phyloP scores from a whole-genome alignment of 2,888 invertebrate genomes.

The Trimorus sp. region DNA sequence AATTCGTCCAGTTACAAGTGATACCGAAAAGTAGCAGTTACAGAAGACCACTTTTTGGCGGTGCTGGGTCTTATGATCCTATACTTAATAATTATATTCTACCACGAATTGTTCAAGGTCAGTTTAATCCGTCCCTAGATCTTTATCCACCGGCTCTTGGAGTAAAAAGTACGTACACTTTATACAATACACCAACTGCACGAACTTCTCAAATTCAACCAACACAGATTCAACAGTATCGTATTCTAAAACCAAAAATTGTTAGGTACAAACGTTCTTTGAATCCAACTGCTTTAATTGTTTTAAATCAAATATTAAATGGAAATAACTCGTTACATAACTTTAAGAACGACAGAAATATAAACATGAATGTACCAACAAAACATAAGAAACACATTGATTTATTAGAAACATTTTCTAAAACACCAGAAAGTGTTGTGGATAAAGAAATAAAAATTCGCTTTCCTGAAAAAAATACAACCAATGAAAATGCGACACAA shows the following conservation, averaged over 20 bases:
- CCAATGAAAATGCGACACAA: slow-evolving; percentile 76
- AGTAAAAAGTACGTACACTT: slow-evolving; percentile 22
- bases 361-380: too few relatives aligned
- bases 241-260: slow-evolving; percentile 23
- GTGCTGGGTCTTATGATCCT: slow-evolving; percentile 32
- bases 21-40: slow-evolving; percentile 22
- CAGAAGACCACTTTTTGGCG: slow-evolving; percentile 29
- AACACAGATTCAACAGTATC: slow-evolving; percentile 14
- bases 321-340: slow-evolving; percentile 9
- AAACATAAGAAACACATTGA: slow-evolving; percentile 42
- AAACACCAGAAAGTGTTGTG: slow-evolving; percentile 70
- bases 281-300: slow-evolving; percentile 9
- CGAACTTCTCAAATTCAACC: neutral
- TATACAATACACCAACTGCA: slow-evolving; percentile 23
- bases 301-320: slow-evolving; percentile 23
- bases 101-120: slow-evolving; percentile 31
- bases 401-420: slow-evolving; percentile 71
- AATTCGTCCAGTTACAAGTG: neutral
- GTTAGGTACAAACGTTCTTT: slow-evolving; percentile 51
- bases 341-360: neutral
- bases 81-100: slow-evolving; percentile 45
- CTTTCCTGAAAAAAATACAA: slow-evolving; percentile 67
- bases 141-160: slow-evolving; percentile 28
- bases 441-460: slow-evolving; percentile 74
- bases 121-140: slow-evolving; percentile 21